A percentile compares a stretch with the other conserved stretches of the same genome.
Conservation (phyloP, 2,888 invertebrate species). For the Campoplex capitator region DNA sequence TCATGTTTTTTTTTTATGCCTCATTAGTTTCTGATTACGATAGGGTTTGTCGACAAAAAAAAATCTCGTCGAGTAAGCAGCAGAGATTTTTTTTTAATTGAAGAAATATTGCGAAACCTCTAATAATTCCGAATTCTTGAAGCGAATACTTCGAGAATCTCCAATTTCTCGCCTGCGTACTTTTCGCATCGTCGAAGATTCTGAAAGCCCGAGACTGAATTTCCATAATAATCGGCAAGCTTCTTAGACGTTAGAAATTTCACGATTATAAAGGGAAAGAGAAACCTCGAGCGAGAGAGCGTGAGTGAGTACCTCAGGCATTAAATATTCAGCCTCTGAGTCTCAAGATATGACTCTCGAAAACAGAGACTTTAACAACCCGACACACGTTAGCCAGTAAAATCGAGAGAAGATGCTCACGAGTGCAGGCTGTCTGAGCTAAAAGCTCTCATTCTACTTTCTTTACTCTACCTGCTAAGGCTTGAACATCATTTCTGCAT, state of each 20-base stretch:
- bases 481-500: slow-evolving; percentile 39
- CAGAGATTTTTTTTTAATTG: neutral
- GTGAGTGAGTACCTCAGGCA: slow-evolving; percentile 67
- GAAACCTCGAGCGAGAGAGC: slow-evolving; percentile 12
- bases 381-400: slow-evolving; percentile 34
- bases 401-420: slow-evolving; percentile 33
- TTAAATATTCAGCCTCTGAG: slow-evolving; percentile 75
- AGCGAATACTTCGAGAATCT: slow-evolving; percentile 29
- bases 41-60: neutral
- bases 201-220: slow-evolving; percentile 57
- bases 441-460: slow-evolving; percentile 40
- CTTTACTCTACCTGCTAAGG: slow-evolving; percentile 8
- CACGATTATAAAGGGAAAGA: neutral
- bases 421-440: slow-evolving; percentile 52
- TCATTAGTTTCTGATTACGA: neutral
- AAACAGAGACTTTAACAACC: slow-evolving; percentile 47
- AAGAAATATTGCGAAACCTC: neutral
- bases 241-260: slow-evolving; percentile 63
- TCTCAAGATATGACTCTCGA: slow-evolving; percentile 62
- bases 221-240: slow-evolving; percentile 68
- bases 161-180: slow-evolving; percentile 24
- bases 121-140: slow-evolving; percentile 37
- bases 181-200: slow-evolving; percentile 36
- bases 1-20: no score
- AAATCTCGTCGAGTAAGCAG: neutral